These are phyloP conservation scores for Hylia prasina DNA, from an alignment of 2,113 vertebrate genomes.

Conservation along the genomic window DNA sequence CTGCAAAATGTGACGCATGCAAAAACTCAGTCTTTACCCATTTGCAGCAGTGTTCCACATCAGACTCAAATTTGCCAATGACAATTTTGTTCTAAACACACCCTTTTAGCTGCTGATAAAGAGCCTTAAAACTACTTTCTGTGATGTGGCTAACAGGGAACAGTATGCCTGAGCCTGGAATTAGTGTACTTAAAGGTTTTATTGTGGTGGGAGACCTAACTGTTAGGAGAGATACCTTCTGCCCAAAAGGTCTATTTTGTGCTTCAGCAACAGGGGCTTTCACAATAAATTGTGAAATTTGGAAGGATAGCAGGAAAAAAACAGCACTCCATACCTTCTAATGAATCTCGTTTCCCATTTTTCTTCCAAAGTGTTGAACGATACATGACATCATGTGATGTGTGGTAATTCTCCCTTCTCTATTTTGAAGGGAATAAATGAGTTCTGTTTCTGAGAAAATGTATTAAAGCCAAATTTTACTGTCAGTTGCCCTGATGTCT, in stretches of 20 bases:
- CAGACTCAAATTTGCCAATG: background rate
- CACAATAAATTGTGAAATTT: constrained; percentile 17
- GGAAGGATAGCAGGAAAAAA: background rate
- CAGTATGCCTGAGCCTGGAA: background rate
- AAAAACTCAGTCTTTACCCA: background rate
- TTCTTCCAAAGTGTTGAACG: background rate
- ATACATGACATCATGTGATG: background rate
- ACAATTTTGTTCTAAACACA: background rate
- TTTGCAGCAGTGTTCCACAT: background rate
- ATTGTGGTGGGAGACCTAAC: constrained; percentile 24
- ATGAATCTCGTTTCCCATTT: background rate
- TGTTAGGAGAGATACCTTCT: background rate
- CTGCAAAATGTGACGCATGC: background rate
- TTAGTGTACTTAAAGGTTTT: constrained; percentile 29
- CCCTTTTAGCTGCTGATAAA: background rate
- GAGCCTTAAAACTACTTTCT: background rate
- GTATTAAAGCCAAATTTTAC: constrained; percentile 4
- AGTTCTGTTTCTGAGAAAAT: constrained; percentile 24
- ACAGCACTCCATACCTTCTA: background rate
- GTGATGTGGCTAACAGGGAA: background rate
- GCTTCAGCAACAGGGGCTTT: background rate
- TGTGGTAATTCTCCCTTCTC: background rate
- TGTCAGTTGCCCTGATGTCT: background rate
- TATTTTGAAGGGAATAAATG: background rate
- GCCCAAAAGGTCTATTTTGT: background rate